Conservation (phyloP, 2,113 vertebrate genomes). For the Microtus pennsylvanicus region DNA sequence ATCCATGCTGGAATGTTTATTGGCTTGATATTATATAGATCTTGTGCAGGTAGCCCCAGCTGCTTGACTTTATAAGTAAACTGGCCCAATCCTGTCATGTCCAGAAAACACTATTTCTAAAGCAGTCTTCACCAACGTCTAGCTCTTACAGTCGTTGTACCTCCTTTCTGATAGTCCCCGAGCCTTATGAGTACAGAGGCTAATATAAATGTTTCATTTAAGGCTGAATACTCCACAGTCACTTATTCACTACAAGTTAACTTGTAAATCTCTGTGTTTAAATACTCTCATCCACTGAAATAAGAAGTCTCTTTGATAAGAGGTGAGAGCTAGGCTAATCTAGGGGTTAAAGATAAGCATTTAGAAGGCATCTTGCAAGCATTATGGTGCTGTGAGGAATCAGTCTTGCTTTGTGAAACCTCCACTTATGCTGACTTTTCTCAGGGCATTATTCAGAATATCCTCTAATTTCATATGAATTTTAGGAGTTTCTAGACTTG, state of each 20-base stretch:
- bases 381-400: neutral
- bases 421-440: neutral
- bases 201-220: neutral
- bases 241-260: neutral
- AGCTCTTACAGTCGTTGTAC: neutral
- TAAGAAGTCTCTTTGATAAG: neutral
- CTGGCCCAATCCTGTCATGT: neutral
- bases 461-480: neutral
- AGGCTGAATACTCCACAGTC: neutral
- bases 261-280: neutral
- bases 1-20: neutral
- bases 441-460: neutral
- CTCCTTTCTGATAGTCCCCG: neutral
- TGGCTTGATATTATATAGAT: neutral
- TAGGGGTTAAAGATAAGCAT: neutral
- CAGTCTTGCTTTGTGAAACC: neutral
- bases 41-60: neutral
- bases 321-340: neutral
- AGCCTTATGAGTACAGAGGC: neutral
- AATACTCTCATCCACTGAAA: neutral
- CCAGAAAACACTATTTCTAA: neutral
- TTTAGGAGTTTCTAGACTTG: neutral
- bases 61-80: neutral
- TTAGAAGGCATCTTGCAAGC: neutral
- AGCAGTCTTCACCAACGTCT: neutral